Evolutionary conservation across 2,797 vertebrate genomes (phyloP).

Genomic region (Sarcoramphus papa): DNA sequence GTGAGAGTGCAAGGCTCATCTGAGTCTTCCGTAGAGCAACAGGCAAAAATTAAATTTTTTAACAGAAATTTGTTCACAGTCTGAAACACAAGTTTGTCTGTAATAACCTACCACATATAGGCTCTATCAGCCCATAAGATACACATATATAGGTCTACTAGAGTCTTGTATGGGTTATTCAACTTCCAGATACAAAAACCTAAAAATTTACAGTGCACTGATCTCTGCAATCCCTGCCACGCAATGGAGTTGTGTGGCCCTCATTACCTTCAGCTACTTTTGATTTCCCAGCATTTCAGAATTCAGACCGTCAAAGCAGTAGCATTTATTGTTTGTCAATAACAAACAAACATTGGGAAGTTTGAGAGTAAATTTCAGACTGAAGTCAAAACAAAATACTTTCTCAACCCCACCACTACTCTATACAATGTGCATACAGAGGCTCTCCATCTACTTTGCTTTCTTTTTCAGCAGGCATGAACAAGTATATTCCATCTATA

Average conservation of each 20-base stretch:
- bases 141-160: background rate
- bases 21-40: background rate
- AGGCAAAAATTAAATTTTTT: background rate
- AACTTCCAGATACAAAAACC: background rate
- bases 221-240: background rate
- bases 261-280: background rate
- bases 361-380: background rate
- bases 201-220: background rate
- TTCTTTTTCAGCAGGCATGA: background rate
- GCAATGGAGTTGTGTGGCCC: background rate
- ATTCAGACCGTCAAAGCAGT: background rate
- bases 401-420: background rate
- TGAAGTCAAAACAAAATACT: background rate
- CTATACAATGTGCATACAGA: background rate
- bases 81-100: background rate
- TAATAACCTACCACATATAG: background rate
- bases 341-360: background rate
- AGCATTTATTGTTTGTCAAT: background rate
- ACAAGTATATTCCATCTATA: background rate
- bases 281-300: background rate
- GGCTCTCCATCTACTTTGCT: background rate
- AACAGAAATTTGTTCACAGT: background rate
- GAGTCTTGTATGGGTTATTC: background rate
- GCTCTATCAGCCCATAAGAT: background rate
- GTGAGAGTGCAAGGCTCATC: background rate